phyloP scores from a whole-genome alignment of 2,113 vertebrate species.

The Cavia aperea region DNA sequence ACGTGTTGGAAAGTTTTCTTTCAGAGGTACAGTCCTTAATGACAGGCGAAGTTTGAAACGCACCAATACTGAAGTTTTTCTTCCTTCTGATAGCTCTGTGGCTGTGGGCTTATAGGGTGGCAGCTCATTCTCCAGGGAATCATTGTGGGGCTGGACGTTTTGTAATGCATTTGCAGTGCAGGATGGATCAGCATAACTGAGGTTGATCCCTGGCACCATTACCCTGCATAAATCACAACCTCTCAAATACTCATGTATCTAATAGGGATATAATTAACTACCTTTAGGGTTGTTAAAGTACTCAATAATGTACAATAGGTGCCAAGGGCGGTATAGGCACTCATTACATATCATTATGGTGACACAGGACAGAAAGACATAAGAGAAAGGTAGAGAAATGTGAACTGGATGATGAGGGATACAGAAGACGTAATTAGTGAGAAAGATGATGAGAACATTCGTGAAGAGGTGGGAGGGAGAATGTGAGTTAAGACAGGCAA shows the following conservation, averaged over 20 bases:
- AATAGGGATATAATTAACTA: background rate
- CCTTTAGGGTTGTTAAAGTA: background rate
- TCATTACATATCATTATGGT: background rate
- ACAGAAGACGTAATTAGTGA: background rate
- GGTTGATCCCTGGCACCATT: background rate
- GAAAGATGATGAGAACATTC: background rate
- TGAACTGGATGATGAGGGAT: background rate
- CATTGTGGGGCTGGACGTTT: background rate
- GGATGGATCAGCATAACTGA: background rate
- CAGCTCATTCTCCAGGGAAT: background rate
- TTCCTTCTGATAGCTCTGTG: background rate
- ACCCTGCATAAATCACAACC: background rate
- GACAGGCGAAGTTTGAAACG: background rate
- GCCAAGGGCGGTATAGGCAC: background rate
- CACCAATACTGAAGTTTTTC: background rate
- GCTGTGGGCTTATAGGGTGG: background rate
- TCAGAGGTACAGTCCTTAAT: background rate
- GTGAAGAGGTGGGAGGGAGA: background rate
- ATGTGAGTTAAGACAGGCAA: background rate
- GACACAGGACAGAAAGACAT: background rate
- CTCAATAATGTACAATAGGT: background rate
- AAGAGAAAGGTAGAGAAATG: background rate
- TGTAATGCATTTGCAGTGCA: background rate
- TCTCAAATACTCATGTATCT: background rate
- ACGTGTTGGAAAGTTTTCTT: slow-evolving; percentile 1